Evolutionary conservation across 2,888 invertebrate species (phyloP).

Genomic region (Hypomecis atomaria): DNA sequence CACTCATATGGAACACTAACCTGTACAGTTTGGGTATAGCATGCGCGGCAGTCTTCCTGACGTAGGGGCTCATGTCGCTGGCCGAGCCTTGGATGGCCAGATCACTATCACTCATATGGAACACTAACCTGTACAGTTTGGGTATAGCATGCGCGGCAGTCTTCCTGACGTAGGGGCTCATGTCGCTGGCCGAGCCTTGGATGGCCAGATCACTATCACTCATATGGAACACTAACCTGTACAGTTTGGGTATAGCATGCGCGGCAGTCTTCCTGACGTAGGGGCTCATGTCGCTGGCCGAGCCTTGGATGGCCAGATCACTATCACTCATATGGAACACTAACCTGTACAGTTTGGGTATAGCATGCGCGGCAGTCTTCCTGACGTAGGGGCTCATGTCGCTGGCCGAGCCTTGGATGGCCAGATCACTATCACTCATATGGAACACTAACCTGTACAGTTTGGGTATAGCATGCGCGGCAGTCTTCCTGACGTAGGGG

Average conservation of each 20-base stretch:
- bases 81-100: constrained; percentile 98
- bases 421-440: constrained; percentile 99
- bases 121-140: too few relatives aligned
- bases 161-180: constrained; percentile 99
- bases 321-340: too few relatives aligned
- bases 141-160: constrained; percentile 99
- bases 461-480: constrained; percentile 99
- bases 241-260: constrained; percentile 99
- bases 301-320: constrained; percentile 99
- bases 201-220: constrained; percentile 99
- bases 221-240: too few relatives aligned
- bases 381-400: constrained; percentile 99
- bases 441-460: too few relatives aligned
- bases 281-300: constrained; percentile 99
- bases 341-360: constrained; percentile 98
- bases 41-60: constrained; percentile 99
- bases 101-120: too few relatives aligned
- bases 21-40: constrained; percentile 99
- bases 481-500: constrained; percentile 99
- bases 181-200: constrained; percentile 97
- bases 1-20: too few relatives aligned
- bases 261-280: constrained; percentile 99
- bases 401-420: constrained; percentile 97
- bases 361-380: constrained; percentile 99
- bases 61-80: constrained; percentile 99